Evolutionary conservation across 2,113 vertebrate species (phyloP).

Genomic region (Gyps fulvus): DNA sequence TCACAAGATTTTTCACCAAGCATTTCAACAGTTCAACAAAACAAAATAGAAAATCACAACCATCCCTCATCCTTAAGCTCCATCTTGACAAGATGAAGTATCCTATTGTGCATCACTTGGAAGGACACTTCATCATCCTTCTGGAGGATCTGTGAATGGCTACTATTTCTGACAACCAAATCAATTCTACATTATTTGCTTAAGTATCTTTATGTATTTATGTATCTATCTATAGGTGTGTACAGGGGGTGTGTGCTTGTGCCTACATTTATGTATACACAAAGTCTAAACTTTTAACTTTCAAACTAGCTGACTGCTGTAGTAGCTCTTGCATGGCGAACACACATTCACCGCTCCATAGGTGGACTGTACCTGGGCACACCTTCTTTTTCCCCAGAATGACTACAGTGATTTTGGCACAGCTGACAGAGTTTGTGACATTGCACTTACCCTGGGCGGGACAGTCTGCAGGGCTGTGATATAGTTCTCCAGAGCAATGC

Average conservation of each 20-base stretch:
- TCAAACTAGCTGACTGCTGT: not conserved
- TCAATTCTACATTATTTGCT: accelerated
- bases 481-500: constrained; percentile 94
- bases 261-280: not conserved
- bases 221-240: not conserved
- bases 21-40: not conserved
- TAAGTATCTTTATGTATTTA: not conserved
- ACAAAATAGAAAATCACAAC: not conserved
- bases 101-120: not conserved
- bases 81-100: not conserved
- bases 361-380: not conserved
- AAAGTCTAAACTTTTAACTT: not conserved
- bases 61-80: not conserved
- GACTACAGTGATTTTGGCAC: not conserved
- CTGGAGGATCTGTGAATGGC: not conserved
- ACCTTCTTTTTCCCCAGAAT: not conserved
- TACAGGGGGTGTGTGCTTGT: accelerated
- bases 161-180: not conserved
- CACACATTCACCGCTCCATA: not conserved
- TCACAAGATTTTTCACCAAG: not conserved
- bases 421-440: not conserved
- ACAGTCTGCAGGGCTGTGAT: constrained; percentile 91
- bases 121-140: not conserved
- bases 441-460: constrained; percentile 73
- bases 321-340: not conserved